Base-by-base conservation (phyloP, 2,888 invertebrate genomes). In the Hermaeophaga mercurialis region DNA sequence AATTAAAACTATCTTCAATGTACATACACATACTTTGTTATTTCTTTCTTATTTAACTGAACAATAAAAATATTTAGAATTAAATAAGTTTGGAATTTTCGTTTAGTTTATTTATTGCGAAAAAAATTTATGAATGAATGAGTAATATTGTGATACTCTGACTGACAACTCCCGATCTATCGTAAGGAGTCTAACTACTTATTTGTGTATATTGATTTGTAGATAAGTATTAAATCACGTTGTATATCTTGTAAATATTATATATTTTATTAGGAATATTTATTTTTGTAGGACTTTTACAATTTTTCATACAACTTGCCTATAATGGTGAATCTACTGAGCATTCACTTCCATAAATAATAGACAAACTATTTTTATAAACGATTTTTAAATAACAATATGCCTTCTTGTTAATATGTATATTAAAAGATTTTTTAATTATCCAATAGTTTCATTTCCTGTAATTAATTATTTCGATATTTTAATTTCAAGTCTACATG, bases 161-260 rank as follows among this genome's bases (percentile, higher is more conserved):
- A 68, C 64, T 60, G 63, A 65, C 67, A 52, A 59, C 61, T 58
- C 70, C 69, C 69, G 62, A 63, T 52, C 57, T 58, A 62, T 56
- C 58, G 60, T 56, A 48, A 62, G 70, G 73, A 73, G 71, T 72
- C 66, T 72, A 72, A 71, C 66, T 63, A 63, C 66, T 65, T 54
- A 63, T 66, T 68, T 73, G 73, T 74, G 73, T 60, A 73, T 73
- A 73, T 56, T 67, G 66, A 73, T 68, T 68, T 73, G 73, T 73
- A 73, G 67, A 67, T 72, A 71, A 72, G 66, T 67, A 72, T 72
- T 56, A 64, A 66, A 69, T 65, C 54, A 66, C 22, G 65, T 64
- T 70, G 67, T 67, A 65, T 70, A 67, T 64, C 59, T 60, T 71
- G 74, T 73, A 73, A 45, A 73, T 72, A 70, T 69, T 69, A 45